These are phyloP conservation scores for Gorilla gorilla DNA, from an alignment of 2,113 vertebrate species.

Conservation along the genomic window DNA sequence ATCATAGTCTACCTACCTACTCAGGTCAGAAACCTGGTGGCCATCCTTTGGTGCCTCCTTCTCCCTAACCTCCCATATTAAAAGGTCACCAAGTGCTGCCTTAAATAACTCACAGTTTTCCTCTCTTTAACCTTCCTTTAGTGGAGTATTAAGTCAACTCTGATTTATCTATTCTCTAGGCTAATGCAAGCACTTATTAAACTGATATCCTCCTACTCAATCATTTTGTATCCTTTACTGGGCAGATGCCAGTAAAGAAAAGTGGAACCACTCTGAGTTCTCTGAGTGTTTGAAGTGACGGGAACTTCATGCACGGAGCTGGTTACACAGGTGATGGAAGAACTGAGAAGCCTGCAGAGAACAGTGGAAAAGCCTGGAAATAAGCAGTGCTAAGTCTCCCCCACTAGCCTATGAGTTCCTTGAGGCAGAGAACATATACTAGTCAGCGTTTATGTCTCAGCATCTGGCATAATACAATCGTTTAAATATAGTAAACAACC, in stretches of 20 bases:
- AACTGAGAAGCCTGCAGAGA: neutral
- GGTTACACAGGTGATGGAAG: neutral
- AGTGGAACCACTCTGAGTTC: neutral
- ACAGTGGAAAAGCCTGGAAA: neutral
- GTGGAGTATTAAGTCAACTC: neutral
- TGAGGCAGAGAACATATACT: neutral
- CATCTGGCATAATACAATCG: neutral
- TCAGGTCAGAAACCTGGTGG: neutral
- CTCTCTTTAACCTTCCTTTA: neutral
- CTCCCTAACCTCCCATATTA: neutral
- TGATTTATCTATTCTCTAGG: neutral
- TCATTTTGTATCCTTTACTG: neutral
- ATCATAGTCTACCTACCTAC: neutral
- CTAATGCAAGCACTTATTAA: neutral
- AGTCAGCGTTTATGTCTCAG: neutral
- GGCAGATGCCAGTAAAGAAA: neutral
- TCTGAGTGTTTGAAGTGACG: neutral
- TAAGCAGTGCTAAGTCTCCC: neutral
- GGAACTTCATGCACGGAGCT: neutral
- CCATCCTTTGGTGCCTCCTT: neutral
- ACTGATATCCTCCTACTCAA: neutral
- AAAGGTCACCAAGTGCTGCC: neutral
- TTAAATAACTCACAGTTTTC: neutral
- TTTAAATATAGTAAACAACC: neutral
- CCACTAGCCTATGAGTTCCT: neutral